Evolutionary conservation across 2,797 vertebrate species (phyloP), one percentile per base, ranked within the genome.

Genomic region (Propithecus deckenii): DNA sequence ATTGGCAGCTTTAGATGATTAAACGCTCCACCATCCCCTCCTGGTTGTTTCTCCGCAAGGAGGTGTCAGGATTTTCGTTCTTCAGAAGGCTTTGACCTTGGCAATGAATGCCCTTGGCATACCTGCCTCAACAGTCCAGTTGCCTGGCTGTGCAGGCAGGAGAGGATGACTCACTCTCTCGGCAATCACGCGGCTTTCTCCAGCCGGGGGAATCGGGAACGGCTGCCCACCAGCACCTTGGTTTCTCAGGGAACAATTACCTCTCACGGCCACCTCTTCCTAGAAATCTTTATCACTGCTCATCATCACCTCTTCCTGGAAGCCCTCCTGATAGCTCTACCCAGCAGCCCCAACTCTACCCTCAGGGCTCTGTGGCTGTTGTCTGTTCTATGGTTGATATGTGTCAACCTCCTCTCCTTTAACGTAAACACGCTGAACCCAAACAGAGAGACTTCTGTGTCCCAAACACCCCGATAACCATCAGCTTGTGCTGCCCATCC

Each of bases 1-100:
- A 96, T 93, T 20, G 78, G 91, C 97, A 98, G 87, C 91, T 78
- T 15, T 6, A 28, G 12, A 86, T 94, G 98, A 98, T 97, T 86
- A 89, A 97, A 32, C 22, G 43, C 46, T 88, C 63, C 17, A 81
- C 89, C 30, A 74, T 91, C 76, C 75, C 41, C 59, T 97, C 78
- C 80, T 81, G 69, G 48, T 76, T 91, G 65, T 96, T 94, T 97
- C 95, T 93, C 55, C 30, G 18, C 89, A 6, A 75, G 85, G 12
- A 48, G 48, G 76, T 50, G 83, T 81, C 92, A 75, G 89, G 84
- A 92, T 86, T 96, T 86, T 92, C 94, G 75, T 88, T 90, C 92
- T 92, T 92, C 76, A 69, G 71, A 46, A 7, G 46, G 61, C 94
- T 93, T 71, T 94, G 55, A 91, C 85, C 91, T 96, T 93, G 94